Evolutionary conservation across 2,888 invertebrate species (phyloP), one percentile per base, ranked within the genome.

Genomic region (Lutraria lutraria): DNA sequence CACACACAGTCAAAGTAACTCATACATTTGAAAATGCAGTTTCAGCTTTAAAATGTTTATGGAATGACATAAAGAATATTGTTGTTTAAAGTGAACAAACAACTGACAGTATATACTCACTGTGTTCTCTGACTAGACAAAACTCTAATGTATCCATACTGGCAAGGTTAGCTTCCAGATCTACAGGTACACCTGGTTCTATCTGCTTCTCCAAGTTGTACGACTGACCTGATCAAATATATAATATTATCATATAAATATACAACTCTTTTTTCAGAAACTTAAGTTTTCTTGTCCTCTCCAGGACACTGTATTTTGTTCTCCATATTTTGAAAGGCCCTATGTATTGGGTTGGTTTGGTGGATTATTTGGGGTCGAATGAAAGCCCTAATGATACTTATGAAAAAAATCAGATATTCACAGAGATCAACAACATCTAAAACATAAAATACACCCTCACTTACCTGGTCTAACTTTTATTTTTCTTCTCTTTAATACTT

Each of bases 181-280:
- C 96, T 15, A 97, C 90, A 0, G 96, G 87, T 15, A 96, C 92
- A 0, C 96, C 97, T 0, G 96, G 96, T 72, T 96, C 96, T 63
- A 94, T 93, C 84, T 95, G 94, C 88, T 96, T 96, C 94, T 97
- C 97, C 72, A 97, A 93, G 80, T 95, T 96, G 92, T 97, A 97
- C 63, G 95, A 94, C 90, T 95, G 90, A 34, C 96, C 97, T 96
- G 89, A 84, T 85, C 15, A 81, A 29, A 72, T 72, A 72, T 29
- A 13, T 2, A 21, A n/a, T n/a, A 68, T 13, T 25, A 72, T 2
- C 72, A 16, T 8, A 72, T 43, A 8, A 72, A 56, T 16, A 56
- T 2, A 56, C 12, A 56, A 3, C 56, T 8, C 56, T 12, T 8
- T 0, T 2, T 19, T 56, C 56, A 56, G 16, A 56, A 56, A 56